phyloP scores from a whole-genome alignment of 2,888 invertebrate genomes.

The Megamerina dolium region DNA sequence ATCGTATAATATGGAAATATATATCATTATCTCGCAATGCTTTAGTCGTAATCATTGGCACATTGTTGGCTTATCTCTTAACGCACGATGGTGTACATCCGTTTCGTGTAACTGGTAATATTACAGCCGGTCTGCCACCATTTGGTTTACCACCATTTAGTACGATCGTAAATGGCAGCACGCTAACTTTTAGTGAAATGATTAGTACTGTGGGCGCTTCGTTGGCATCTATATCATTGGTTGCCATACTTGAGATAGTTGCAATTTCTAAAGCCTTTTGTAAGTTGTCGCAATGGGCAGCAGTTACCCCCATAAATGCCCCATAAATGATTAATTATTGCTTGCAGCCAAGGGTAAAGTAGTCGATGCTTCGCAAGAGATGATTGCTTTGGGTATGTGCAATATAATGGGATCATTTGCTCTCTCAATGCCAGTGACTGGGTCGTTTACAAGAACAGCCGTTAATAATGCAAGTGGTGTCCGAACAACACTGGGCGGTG shows the following conservation, averaged over 20 bases:
- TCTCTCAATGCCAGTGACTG: slow-evolving; percentile 80
- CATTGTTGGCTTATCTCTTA: slow-evolving; percentile 58
- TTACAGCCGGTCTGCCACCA: slow-evolving; percentile 66
- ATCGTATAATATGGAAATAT: slow-evolving; percentile 39
- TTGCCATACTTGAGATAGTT: slow-evolving; percentile 68
- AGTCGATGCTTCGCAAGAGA: slow-evolving; percentile 84
- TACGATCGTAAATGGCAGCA: slow-evolving; percentile 56
- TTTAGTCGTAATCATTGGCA: slow-evolving; percentile 66
- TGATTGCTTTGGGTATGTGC: slow-evolving; percentile 77
- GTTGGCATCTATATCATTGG: slow-evolving; percentile 62
- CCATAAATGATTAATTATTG: slow-evolving; percentile 10
- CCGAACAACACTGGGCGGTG: slow-evolving; percentile 73
- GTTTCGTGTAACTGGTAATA: slow-evolving; percentile 64
- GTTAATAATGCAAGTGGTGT: slow-evolving; percentile 90
- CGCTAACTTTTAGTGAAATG: slow-evolving; percentile 59
- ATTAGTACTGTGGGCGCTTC: slow-evolving; percentile 58
- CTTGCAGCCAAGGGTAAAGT: slow-evolving; percentile 64
- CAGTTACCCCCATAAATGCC: background rate
- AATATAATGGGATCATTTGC: slow-evolving; percentile 79
- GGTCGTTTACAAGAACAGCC: slow-evolving; percentile 82
- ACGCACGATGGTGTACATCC: slow-evolving; percentile 53
- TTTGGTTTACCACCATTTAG: slow-evolving; percentile 66
- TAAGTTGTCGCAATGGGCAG: slow-evolving; percentile 44
- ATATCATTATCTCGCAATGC: slow-evolving; percentile 71
- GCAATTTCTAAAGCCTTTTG: slow-evolving; percentile 76